Evolutionary conservation across 2,888 invertebrate species (phyloP).

Genomic region (Xestia ashworthii): DNA sequence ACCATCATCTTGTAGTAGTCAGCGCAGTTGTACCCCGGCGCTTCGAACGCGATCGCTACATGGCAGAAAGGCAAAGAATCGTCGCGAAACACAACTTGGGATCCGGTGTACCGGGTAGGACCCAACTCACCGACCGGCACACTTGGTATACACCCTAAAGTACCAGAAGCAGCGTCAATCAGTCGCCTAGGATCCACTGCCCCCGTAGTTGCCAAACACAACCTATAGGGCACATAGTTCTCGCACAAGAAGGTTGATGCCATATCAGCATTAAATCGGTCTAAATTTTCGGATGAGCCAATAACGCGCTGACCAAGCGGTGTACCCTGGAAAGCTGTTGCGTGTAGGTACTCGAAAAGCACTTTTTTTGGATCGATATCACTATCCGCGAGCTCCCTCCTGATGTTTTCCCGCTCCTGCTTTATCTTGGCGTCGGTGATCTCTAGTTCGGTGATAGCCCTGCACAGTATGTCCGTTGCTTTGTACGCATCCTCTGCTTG

Average conservation of each 20-base stretch:
- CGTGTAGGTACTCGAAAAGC: constrained; percentile 86
- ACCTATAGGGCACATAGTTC: constrained; percentile 87
- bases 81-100: constrained; percentile 73
- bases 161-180: constrained; percentile 90
- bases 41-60: constrained; percentile 86
- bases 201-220: constrained; percentile 94
- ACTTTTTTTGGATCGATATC: constrained; percentile 80
- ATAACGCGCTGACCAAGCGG: constrained; percentile 81
- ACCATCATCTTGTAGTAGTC: constrained; percentile 80
- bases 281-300: constrained; percentile 93
- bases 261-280: constrained; percentile 84
- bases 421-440: constrained; percentile 73
- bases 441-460: constrained; percentile 72
- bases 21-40: constrained; percentile 77
- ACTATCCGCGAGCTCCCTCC: constrained; percentile 76
- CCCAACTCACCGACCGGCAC: constrained; percentile 56
- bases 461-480: constrained; percentile 70
- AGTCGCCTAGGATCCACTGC: constrained; percentile 92
- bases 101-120: constrained; percentile 72
- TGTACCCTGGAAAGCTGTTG: constrained; percentile 88
- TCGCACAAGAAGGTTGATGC: constrained; percentile 72
- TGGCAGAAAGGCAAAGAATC: constrained; percentile 85
- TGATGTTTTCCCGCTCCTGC: constrained; percentile 74
- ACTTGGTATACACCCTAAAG: constrained; percentile 87
- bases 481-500: constrained; percentile 55